phyloP scores from a whole-genome alignment of 2,797 vertebrate species.

The Paedocypris micromegethes region DNA sequence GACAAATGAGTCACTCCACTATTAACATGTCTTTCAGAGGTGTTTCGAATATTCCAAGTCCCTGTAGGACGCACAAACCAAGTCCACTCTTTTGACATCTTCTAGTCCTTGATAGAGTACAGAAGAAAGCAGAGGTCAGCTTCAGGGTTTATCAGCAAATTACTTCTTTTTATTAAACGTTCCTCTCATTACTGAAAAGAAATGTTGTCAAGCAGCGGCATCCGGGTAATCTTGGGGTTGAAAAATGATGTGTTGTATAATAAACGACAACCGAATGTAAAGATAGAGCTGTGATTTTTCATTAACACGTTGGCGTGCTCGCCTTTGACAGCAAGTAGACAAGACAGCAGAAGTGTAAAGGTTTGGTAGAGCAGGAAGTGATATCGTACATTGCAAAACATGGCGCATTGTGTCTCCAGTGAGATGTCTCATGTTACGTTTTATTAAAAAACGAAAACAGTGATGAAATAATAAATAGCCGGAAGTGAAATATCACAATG shows the following conservation, averaged over 20 bases:
- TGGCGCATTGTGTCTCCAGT: neutral
- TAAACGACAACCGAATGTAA: neutral
- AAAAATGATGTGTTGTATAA: neutral
- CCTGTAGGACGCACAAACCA: neutral
- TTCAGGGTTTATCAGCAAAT: neutral
- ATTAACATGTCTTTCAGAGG: conserved; percentile 10
- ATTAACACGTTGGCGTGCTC: conserved; percentile 17
- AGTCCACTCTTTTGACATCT: neutral
- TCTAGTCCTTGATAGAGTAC: neutral
- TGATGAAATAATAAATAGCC: neutral
- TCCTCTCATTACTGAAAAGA: conserved; percentile 11
- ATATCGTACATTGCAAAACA: neutral
- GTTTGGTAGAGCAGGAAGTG: neutral
- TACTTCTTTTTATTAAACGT: neutral
- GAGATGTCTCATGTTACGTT: conserved; percentile 9
- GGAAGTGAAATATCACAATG: neutral
- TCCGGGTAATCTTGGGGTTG: neutral
- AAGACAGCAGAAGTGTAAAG: neutral
- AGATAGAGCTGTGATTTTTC: conserved; percentile 25
- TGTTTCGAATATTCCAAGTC: conserved; percentile 2
- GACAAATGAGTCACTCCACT: conserved; percentile 1
- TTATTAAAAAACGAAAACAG: conserved; percentile 1
- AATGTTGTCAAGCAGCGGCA: conserved; percentile 2
- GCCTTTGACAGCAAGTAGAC: conserved; percentile 12
- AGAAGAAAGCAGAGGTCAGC: neutral